Conservation (phyloP, 2,888 invertebrate genomes). For the Sminthurinus aureus region DNA sequence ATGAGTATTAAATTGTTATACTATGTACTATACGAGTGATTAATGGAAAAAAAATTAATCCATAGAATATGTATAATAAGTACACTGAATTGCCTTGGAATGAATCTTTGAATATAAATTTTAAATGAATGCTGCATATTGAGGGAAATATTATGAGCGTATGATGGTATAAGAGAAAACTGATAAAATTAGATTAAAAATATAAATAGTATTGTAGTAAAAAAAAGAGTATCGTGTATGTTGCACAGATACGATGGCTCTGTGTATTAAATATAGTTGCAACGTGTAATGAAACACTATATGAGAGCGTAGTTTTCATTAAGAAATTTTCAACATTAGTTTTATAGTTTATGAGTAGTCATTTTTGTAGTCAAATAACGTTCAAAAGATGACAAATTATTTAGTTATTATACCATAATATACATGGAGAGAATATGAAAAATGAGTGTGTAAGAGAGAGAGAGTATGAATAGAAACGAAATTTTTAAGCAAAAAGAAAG, state of each 20-base stretch:
- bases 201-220: too few relatives aligned
- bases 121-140: neutral
- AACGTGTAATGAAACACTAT: neutral
- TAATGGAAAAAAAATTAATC: too few relatives aligned
- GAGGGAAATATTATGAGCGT: neutral
- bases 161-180: too few relatives aligned
- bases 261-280: neutral
- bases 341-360: neutral
- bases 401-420: too few relatives aligned
- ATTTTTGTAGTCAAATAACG: neutral
- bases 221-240: too few relatives aligned
- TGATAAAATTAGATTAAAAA: too few relatives aligned
- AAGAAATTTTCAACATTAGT: neutral
- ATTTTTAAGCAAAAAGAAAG: neutral
- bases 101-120: neutral
- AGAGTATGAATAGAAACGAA: neutral
- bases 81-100: conserved; percentile 35
- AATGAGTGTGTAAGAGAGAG: neutral
- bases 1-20: conserved; percentile 3
- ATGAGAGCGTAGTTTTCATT: neutral
- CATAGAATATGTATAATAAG: conserved; percentile 4
- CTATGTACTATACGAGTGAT: conserved; percentile 10
- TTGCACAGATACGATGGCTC: neutral
- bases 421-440: neutral
- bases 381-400: too few relatives aligned